Evolutionary conservation across 1,140 invertebrate genomes (phyloP), one percentile per base, ranked within the genome.

Genomic region (Bombus waltoni): DNA sequence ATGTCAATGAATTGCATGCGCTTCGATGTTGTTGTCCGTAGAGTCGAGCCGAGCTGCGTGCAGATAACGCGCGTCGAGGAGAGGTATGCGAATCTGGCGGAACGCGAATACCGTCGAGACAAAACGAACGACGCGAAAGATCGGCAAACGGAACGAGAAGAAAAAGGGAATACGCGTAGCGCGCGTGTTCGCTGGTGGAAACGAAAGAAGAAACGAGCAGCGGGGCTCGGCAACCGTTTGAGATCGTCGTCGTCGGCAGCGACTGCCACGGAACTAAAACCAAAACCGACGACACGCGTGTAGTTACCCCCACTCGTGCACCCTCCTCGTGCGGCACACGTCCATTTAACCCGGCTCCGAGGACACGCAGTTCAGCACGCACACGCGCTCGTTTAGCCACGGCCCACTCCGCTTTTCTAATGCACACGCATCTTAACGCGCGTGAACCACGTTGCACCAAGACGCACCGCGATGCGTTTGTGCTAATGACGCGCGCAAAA

Each of bases 221-320:
- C 57, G 66, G 35, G 53, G 40, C 25, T 35, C 65, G 35, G 59
- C 15, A 70, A 78, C 44, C 53, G 44, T 65, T 86, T 72, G 88
- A 81, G 83, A 83, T 87, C n/a, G 65, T 72, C 75, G 89, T 88
- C 89, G 87, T 78, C 89, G 81, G 78, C 87, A 89, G 83, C 86
- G 92, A 93, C 92, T 92, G 92, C 87, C 92, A 89, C 91, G 85
- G 88, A 91, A 93, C 92, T 93, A 93, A 93, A 93, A 93, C 91
- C 88, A 92, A 93, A 92, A 93, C 65, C 88, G 87, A 93, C 92
- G 92, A 93, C 92, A 93, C 91, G 91, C 91, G 91, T 93, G 91
- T 90, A 89, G 88, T 66, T 76, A 68, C 91, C 92, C 92, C 92
- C 91, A 91, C 92, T 86, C 71, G 79, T 42, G 74, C 85, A 87